A percentile compares a stretch with the other conserved stretches of the same genome.
These are phyloP conservation scores for Agriopis aurantiaria DNA, from an alignment of 2,888 invertebrate species.

Conservation along the genomic window DNA sequence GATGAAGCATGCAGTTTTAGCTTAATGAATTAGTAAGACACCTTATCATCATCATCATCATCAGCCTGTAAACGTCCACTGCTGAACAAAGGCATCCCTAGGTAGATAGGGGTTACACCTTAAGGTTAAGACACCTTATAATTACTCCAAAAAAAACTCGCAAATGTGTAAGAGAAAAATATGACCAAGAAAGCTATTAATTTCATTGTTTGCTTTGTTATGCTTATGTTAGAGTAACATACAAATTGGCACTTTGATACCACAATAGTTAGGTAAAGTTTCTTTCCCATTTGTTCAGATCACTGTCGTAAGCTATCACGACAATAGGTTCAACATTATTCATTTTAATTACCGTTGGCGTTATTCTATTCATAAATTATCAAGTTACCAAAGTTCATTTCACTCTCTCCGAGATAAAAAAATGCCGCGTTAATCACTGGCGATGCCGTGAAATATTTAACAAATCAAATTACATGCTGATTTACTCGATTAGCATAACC, in stretches of 20 bases:
- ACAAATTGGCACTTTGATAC: slow-evolving; percentile 1
- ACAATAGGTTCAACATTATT: neutral
- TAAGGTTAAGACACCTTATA: too few relatives aligned
- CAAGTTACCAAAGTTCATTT: slow-evolving; percentile 9
- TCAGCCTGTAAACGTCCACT: too few relatives aligned
- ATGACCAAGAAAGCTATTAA: neutral
- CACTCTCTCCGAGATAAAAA: slow-evolving; percentile 16
- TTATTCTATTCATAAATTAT: slow-evolving; percentile 17
- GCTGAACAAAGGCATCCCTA: too few relatives aligned
- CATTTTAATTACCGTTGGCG: slow-evolving; percentile 1
- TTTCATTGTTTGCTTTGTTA: slow-evolving; percentile 7
- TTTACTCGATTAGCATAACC: slow-evolving; percentile 29
- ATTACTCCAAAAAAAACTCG: too few relatives aligned
- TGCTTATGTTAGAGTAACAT: neutral
- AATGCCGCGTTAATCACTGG: slow-evolving; percentile 10
- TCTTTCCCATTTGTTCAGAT: neutral
- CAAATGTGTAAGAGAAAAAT: too few relatives aligned
- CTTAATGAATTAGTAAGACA: too few relatives aligned
- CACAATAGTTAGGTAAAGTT: neutral
- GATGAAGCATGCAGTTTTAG: too few relatives aligned
- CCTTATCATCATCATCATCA: too few relatives aligned
- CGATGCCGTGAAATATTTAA: slow-evolving; percentile 25
- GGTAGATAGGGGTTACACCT: too few relatives aligned
- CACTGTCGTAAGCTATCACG: neutral
- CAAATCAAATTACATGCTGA: slow-evolving; percentile 27